A percentile compares a stretch with the other conserved stretches of the same genome.
Conservation (phyloP, 2,113 vertebrate species). For the Edolisoma coerulescens region DNA sequence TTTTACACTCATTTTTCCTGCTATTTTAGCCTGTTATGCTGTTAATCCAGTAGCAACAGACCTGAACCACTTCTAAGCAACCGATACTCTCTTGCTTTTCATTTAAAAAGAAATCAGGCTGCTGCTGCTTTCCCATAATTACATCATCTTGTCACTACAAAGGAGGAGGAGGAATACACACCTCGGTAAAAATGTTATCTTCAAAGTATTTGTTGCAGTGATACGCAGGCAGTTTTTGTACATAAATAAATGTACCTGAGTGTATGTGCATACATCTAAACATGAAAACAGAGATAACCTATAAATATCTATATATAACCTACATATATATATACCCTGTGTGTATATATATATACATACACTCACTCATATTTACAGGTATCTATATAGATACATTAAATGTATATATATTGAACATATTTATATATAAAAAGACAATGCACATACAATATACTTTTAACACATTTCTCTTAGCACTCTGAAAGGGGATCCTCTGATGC, state of each 20-base stretch:
- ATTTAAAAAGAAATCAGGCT: neutral
- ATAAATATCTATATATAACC: neutral
- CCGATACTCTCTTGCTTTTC: neutral
- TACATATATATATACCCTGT: neutral
- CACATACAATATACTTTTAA: neutral
- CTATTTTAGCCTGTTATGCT: slow-evolving; percentile 2
- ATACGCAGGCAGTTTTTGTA: neutral
- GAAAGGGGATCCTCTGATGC: neutral
- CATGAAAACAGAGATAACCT: neutral
- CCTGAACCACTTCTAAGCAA: slow-evolving; percentile 10
- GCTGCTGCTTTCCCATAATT: neutral
- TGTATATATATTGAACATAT: neutral
- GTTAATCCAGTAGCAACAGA: slow-evolving; percentile 15
- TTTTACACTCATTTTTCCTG: neutral
- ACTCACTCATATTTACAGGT: neutral
- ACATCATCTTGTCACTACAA: slow-evolving; percentile 1
- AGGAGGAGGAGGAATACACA: neutral
- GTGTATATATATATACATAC: neutral
- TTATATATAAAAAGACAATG: neutral
- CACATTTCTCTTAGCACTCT: neutral
- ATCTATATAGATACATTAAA: neutral
- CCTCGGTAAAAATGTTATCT: neutral
- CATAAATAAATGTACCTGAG: neutral
- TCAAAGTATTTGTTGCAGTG: neutral
- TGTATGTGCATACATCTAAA: neutral